Conservation (phyloP, 2,888 invertebrate species). For the Lumbricus terrestris region DNA sequence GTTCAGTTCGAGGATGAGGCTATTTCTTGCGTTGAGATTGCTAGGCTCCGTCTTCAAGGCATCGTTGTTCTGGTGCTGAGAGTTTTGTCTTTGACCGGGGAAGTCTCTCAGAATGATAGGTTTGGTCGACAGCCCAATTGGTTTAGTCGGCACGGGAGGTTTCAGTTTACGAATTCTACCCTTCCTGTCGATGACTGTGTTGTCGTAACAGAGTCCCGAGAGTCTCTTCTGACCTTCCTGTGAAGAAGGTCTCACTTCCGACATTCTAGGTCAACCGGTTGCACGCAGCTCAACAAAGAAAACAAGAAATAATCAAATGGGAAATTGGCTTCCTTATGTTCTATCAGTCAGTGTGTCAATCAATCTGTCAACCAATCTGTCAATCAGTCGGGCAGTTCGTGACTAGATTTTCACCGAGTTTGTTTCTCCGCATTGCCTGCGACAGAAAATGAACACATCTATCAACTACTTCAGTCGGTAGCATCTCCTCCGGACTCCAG, state of each 20-base stretch:
- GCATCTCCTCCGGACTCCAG: neutral
- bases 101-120: neutral
- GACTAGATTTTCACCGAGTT: constrained; percentile 3
- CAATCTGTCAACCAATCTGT: neutral
- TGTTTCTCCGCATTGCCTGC: neutral
- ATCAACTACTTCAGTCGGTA: neutral
- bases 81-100: neutral
- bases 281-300: neutral
- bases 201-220: neutral
- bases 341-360: neutral
- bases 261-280: neutral
- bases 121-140: neutral
- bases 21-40: neutral
- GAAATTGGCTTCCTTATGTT: no score
- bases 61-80: neutral
- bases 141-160: neutral
- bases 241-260: neutral
- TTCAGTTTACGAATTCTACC: neutral
- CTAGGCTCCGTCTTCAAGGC: neutral
- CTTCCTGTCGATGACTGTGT: constrained; percentile 10
- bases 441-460: neutral
- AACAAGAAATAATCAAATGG: neutral
- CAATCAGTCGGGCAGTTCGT: neutral
- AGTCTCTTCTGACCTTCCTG: neutral
- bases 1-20: neutral